These are phyloP conservation scores for Danionella dracula DNA, from an alignment of 2,797 vertebrate genomes.

Conservation along the genomic window DNA sequence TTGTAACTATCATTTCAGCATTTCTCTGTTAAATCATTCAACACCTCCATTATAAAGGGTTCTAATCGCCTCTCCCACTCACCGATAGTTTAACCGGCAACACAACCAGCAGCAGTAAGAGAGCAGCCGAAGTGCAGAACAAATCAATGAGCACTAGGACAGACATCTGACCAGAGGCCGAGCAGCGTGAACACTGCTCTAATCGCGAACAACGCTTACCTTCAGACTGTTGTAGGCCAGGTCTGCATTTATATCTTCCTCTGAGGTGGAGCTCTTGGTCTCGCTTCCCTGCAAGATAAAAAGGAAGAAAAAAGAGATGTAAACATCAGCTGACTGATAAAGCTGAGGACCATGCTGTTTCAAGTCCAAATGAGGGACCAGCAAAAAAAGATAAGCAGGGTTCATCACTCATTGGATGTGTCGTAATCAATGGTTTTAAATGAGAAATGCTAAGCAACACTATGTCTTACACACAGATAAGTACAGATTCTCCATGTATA, in stretches of 20 bases:
- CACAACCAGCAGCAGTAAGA: slow-evolving; percentile 36
- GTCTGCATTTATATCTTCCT: slow-evolving; percentile 72
- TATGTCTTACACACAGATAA: too few relatives aligned
- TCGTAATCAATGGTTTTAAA: neutral
- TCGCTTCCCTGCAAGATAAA: slow-evolving; percentile 66
- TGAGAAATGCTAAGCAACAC: neutral
- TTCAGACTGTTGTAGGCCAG: slow-evolving; percentile 90
- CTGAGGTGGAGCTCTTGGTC: slow-evolving; percentile 52
- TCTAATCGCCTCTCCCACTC: slow-evolving; percentile 45
- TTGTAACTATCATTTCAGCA: too few relatives aligned
- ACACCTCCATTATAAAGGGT: too few relatives aligned
- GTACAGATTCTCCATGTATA: neutral
- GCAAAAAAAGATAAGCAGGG: slow-evolving; percentile 28
- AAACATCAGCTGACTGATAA: slow-evolving; percentile 33
- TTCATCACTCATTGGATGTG: neutral
- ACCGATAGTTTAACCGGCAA: slow-evolving; percentile 46
- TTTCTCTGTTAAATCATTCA: too few relatives aligned
- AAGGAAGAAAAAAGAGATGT: slow-evolving; percentile 4
- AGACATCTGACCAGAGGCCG: slow-evolving; percentile 40
- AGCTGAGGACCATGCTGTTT: slow-evolving; percentile 1
- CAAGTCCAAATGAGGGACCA: neutral
- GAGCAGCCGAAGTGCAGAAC: slow-evolving; percentile 33
- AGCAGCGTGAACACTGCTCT: neutral
- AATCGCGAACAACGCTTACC: slow-evolving; percentile 59
- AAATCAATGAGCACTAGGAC: slow-evolving; percentile 46